Evolutionary conservation across 2,888 invertebrate species (phyloP).

Genomic region (Drosophila cognata): DNA sequence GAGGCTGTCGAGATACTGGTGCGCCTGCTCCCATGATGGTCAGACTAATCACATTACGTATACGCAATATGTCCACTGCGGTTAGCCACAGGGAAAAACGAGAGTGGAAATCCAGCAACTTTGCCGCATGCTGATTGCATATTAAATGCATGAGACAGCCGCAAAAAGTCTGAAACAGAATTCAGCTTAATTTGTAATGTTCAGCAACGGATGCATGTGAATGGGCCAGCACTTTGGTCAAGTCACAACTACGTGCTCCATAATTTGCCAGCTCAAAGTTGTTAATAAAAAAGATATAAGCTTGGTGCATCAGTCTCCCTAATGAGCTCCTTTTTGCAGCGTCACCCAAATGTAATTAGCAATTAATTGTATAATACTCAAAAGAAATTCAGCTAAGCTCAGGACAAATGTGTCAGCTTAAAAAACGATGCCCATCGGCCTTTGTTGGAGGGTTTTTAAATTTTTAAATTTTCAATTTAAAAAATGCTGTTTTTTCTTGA

Average conservation of each 20-base stretch:
- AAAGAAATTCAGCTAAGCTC: background rate
- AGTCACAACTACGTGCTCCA: conserved; percentile 45
- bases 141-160: conserved; percentile 41
- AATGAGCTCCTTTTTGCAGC: conserved; percentile 22
- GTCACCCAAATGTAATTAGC: conserved; percentile 38
- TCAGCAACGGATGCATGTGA: conserved; percentile 31
- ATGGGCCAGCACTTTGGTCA: conserved; percentile 20
- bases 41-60: conserved; percentile 61
- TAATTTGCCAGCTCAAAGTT: background rate
- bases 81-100: conserved; percentile 6
- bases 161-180: conserved; percentile 38
- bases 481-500: too few species aligned
- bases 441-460: background rate
- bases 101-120: conserved; percentile 9
- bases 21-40: conserved; percentile 9
- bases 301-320: conserved; percentile 1
- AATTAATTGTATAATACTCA: conserved; percentile 36
- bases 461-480: background rate
- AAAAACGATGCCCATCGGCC: background rate
- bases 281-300: conserved; percentile 12
- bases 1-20: conserved; percentile 26
- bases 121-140: conserved; percentile 59
- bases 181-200: conserved; percentile 54
- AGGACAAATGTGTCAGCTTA: background rate
- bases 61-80: conserved; percentile 54